Conservation (phyloP, 1,140 invertebrate species). For the Saccostrea glomerata region DNA sequence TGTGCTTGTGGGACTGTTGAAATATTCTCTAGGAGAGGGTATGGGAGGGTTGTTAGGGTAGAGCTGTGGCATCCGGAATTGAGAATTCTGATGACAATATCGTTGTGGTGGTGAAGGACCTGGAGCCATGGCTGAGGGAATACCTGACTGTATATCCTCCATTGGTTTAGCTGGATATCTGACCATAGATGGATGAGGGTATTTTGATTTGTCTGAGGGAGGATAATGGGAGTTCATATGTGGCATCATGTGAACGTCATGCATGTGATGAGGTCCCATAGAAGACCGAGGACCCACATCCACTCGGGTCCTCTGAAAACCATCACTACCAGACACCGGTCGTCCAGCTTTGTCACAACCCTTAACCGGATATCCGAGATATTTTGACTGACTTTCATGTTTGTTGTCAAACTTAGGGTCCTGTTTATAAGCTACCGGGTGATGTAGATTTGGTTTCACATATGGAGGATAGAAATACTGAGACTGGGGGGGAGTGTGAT, state of each 20-base stretch:
- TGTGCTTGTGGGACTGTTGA: neutral
- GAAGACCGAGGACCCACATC: neutral
- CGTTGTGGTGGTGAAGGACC: slow-evolving; percentile 42
- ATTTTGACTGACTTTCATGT: neutral
- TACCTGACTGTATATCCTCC: neutral
- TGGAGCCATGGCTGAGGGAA: slow-evolving; percentile 52
- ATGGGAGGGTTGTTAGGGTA: slow-evolving; percentile 54
- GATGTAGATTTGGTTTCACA: neutral
- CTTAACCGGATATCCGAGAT: slow-evolving; percentile 8
- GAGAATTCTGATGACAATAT: slow-evolving; percentile 50
- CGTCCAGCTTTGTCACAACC: neutral
- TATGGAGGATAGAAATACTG: slow-evolving; percentile 11
- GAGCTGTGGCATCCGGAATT: slow-evolving; percentile 50
- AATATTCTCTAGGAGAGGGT: slow-evolving; percentile 52
- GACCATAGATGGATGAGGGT: neutral
- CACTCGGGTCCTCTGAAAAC: neutral
- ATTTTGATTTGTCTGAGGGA: slow-evolving; percentile 1
- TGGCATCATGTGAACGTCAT: slow-evolving; percentile 23
- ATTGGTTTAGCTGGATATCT: neutral
- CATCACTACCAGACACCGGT: neutral
- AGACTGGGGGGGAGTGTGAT: neutral
- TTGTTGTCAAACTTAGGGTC: neutral
- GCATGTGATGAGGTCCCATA: slow-evolving; percentile 2
- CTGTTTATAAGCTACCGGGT: neutral
- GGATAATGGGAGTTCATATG: slow-evolving; percentile 2